Conservation (phyloP, 2,113 vertebrate genomes). For the Pelecanus crispus region DNA sequence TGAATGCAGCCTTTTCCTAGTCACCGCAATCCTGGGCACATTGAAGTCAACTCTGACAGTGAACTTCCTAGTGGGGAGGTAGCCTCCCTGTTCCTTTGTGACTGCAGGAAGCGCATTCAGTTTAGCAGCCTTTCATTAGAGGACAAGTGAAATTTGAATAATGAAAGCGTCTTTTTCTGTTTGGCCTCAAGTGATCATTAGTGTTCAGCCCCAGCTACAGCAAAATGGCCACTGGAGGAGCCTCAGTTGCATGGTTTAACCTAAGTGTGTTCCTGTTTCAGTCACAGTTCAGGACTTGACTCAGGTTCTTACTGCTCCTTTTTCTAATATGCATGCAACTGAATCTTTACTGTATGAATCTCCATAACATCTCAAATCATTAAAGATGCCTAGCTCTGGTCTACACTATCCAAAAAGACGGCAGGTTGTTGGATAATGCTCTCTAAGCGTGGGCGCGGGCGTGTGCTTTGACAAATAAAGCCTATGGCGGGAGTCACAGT, state of each 20-base stretch:
- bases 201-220: not conserved
- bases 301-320: not conserved
- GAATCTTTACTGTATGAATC: not conserved
- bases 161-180: not conserved
- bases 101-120: accelerated
- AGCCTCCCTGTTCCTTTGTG: not conserved
- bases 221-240: not conserved
- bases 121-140: not conserved
- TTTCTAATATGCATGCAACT: accelerated
- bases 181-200: not conserved
- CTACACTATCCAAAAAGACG: accelerated
- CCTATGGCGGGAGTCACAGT: not conserved
- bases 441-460: not conserved
- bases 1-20: not conserved
- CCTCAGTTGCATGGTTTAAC: not conserved
- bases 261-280: not conserved
- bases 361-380: not conserved
- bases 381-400: not conserved
- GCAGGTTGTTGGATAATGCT: not conserved
- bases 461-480: not conserved
- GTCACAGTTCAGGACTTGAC: not conserved
- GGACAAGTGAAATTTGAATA: not conserved
- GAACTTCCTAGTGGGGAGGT: not conserved
- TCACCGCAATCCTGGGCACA: accelerated
- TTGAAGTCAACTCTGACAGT: accelerated